Evolutionary conservation across 2,888 invertebrate species (phyloP).

Genomic region (Nomada hirtipes): DNA sequence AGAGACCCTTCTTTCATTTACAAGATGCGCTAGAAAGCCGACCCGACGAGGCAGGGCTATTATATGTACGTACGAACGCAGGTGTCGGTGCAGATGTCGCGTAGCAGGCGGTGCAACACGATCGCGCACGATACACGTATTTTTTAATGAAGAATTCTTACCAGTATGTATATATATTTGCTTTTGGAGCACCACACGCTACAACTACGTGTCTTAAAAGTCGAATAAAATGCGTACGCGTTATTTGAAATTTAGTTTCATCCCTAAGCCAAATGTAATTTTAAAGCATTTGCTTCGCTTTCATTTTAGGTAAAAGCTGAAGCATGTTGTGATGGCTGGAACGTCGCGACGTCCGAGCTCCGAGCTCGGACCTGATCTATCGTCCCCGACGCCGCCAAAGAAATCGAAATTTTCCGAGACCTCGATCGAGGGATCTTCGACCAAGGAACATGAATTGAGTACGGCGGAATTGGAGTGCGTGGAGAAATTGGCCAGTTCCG

Average conservation of each 20-base stretch:
- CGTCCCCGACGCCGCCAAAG: conserved; percentile 71
- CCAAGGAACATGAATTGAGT: conserved; percentile 27
- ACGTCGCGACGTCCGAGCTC: conserved; percentile 77
- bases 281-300: neutral
- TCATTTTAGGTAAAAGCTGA: conserved; percentile 65
- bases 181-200: conserved; percentile 22
- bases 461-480: conserved; percentile 38
- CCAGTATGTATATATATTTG: conserved; percentile 24
- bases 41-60: conserved; percentile 57
- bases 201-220: neutral
- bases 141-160: conserved; percentile 58
- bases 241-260: neutral
- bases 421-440: conserved; percentile 17
- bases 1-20: conserved; percentile 49
- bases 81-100: conserved; percentile 77
- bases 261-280: neutral
- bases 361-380: conserved; percentile 76
- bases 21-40: conserved; percentile 66
- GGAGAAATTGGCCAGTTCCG: conserved; percentile 43
- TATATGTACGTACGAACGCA: conserved; percentile 71
- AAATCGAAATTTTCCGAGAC: conserved; percentile 53
- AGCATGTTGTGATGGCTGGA: conserved; percentile 82
- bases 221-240: neutral
- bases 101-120: conserved; percentile 59
- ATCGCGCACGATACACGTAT: conserved; percentile 49